These are phyloP conservation scores for Anser cygnoides DNA, from an alignment of 2,113 vertebrate species.

Conservation along the genomic window DNA sequence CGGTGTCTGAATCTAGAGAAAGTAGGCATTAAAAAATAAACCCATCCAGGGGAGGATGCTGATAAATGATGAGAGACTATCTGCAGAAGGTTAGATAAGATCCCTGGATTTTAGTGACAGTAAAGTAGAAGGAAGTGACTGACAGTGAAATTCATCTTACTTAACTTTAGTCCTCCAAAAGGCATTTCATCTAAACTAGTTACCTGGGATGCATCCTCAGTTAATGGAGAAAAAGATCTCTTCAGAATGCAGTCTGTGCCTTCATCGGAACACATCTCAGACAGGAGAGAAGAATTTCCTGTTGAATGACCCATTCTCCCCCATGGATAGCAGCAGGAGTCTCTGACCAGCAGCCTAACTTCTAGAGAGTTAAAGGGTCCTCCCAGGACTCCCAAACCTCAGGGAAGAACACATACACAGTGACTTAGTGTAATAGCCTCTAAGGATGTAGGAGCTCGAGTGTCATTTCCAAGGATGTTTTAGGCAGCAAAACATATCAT, in stretches of 20 bases:
- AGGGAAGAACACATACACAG: neutral
- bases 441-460: neutral
- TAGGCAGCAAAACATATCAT: neutral
- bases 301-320: neutral
- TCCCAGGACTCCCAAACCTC: neutral
- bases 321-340: neutral
- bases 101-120: neutral
- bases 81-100: neutral
- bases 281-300: neutral
- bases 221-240: neutral
- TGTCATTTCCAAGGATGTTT: neutral
- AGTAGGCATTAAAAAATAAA: neutral
- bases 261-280: neutral
- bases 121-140: neutral
- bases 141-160: neutral
- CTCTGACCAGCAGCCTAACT: neutral
- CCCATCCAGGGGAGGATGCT: neutral
- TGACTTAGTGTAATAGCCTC: neutral
- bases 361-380: neutral
- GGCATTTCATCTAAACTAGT: neutral
- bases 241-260: neutral
- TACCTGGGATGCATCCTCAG: neutral
- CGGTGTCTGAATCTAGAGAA: neutral
- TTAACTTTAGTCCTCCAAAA: neutral
- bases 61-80: neutral